These are phyloP conservation scores for Nothocercus nigrocapillus DNA, from an alignment of 2,113 vertebrate species.

Conservation along the genomic window DNA sequence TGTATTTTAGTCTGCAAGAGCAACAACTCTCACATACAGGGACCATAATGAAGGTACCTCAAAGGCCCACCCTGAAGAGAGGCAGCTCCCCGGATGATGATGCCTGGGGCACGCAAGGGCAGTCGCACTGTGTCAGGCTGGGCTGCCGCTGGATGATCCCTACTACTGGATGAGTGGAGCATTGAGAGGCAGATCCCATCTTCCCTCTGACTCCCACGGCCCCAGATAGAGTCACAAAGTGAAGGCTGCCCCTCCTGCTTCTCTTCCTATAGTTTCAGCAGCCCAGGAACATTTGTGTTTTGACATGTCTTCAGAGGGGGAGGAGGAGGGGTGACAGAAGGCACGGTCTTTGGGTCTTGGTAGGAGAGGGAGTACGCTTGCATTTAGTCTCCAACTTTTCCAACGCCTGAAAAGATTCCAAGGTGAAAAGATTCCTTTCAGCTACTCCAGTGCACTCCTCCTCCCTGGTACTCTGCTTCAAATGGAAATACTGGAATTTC, in stretches of 20 bases:
- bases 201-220: background rate
- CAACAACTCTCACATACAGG: background rate
- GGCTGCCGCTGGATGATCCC: background rate
- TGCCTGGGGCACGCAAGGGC: accelerated
- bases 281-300: background rate
- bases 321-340: background rate
- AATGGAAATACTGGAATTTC: conserved; percentile 20
- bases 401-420: conserved; percentile 29
- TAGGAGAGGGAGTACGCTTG: background rate
- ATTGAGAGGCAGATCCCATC: background rate
- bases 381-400: conserved; percentile 4
- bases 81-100: background rate
- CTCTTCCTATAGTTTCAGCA: background rate
- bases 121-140: background rate
- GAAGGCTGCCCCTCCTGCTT: background rate
- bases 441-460: background rate
- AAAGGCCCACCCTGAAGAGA: background rate
- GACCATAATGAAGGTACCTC: background rate
- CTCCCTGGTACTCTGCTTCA: background rate
- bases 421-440: background rate
- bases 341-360: background rate
- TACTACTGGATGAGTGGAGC: background rate
- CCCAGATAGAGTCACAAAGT: background rate
- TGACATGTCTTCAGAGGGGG: background rate
- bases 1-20: background rate